Evolutionary conservation across 2,113 vertebrate species (phyloP).

Genomic region (Podocnemis expansa): DNA sequence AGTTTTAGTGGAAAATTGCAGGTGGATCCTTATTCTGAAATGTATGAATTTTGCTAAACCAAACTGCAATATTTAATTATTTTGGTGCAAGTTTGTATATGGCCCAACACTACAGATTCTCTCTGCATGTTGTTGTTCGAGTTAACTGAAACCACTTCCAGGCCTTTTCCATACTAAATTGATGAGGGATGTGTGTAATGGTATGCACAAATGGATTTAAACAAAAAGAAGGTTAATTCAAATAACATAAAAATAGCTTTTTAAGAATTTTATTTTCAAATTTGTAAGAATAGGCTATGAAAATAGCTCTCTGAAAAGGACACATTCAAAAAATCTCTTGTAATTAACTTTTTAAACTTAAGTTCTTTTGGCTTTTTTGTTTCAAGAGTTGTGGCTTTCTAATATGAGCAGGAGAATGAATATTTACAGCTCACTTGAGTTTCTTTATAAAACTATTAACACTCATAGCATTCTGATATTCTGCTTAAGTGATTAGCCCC

Average conservation of each 20-base stretch:
- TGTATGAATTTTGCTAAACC: neutral
- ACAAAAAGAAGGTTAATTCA: neutral
- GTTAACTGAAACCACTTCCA: neutral
- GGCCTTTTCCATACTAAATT: neutral
- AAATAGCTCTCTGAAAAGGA: neutral
- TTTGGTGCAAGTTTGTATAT: neutral
- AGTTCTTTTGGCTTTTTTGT: neutral
- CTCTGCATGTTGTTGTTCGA: neutral
- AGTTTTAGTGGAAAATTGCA: neutral
- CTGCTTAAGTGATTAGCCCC: neutral
- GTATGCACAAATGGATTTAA: neutral
- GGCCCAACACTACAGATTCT: neutral
- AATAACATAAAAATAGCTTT: too few relatives aligned
- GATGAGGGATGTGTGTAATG: neutral
- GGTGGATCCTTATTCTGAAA: neutral
- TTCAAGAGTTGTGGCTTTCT: neutral
- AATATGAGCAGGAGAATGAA: neutral
- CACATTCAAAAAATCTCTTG: neutral
- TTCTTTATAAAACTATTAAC: neutral
- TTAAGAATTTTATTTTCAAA: neutral
- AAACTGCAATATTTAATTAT: neutral
- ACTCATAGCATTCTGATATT: neutral
- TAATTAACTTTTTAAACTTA: neutral
- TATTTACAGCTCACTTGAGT: rapidly evolving
- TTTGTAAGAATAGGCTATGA: neutral